A percentile compares a stretch with the other conserved stretches of the same genome.
Conservation (phyloP, 2,113 vertebrate genomes). For the human (Homo sapiens) region DNA sequence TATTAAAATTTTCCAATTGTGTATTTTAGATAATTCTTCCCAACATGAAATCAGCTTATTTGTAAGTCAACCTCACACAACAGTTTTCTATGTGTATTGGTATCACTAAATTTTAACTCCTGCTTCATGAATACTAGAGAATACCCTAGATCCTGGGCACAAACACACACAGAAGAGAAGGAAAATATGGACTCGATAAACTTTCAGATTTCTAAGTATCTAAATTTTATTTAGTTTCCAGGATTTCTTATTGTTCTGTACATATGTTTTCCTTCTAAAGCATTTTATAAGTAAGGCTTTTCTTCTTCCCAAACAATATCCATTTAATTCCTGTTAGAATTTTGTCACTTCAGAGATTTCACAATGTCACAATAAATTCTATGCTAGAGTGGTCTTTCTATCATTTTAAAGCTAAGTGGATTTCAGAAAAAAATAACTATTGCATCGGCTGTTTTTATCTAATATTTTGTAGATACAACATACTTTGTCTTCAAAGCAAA, state of each 20-base stretch:
- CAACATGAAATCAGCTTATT: neutral
- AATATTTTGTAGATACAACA: conserved; percentile 21
- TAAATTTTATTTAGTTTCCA: neutral
- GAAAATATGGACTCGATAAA: neutral
- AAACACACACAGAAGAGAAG: neutral
- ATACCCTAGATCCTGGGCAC: neutral
- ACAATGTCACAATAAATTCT: neutral
- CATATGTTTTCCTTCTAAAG: neutral
- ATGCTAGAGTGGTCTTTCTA: neutral
- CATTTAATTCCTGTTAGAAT: neutral
- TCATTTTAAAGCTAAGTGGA: conserved; percentile 28
- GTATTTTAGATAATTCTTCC: neutral
- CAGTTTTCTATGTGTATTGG: rapidly evolving
- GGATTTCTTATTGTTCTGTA: neutral
- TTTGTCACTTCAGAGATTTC: neutral
- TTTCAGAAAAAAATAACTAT: neutral
- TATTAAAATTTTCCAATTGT: neutral
- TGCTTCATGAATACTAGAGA: neutral
- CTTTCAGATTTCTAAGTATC: neutral
- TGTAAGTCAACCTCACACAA: neutral
- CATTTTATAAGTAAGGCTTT: neutral
- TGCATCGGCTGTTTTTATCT: neutral
- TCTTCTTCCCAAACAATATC: neutral
- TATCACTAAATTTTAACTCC: neutral
- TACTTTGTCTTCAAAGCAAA: conserved; percentile 39